Evolutionary conservation across 2,797 vertebrate species (phyloP), one percentile per base, ranked within the genome.

Genomic region (Glyptemys insculpta): DNA sequence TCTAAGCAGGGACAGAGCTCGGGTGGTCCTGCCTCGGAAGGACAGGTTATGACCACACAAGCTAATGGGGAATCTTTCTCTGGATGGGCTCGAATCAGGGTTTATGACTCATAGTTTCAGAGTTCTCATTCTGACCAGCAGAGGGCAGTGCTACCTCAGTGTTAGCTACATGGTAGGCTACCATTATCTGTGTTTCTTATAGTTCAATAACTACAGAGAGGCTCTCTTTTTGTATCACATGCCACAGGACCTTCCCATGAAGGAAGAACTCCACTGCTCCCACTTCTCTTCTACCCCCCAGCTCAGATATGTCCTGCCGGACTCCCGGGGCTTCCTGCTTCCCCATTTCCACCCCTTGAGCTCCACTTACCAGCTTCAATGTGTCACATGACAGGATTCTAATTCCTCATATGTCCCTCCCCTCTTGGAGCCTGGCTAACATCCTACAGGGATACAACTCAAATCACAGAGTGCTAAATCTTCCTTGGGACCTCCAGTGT

Each of bases 401-500:
- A 21, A 12, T 34, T 81, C 93, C 86, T 49, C 86, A 80, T 85
- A 83, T 21, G 88, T 95, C 95, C 86, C 92, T 79, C 91, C 88
- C 91, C 93, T 91, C 91, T 95, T 95, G 95, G 37, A 14, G 85
- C 81, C 29, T 0, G 9, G 81, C 94, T 92, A 89, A 89, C 76
- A 90, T 68, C 86, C 85, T 90, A 95, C 89, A 88, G 83, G 95
- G 86, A 81, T 83, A n/a, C 15, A 41, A 27, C 86, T 87, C n/a
- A 94, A 50, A 37, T 85, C 88, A 37, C 41, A 29, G 41, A 31
- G 8, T 81, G 85, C 19, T 91, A 91, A 93, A 87, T 74, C 59
- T 90, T 47, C 81, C 53, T 95, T 86, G 87, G 87, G 80, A 86
- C 95, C 95, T 90, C 89, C 90, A 34, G 92, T 94, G 86, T 27